A percentile compares a stretch with the other conserved stretches of the same genome.
Conservation (phyloP, 2,113 vertebrate genomes). For the Conger conger region DNA sequence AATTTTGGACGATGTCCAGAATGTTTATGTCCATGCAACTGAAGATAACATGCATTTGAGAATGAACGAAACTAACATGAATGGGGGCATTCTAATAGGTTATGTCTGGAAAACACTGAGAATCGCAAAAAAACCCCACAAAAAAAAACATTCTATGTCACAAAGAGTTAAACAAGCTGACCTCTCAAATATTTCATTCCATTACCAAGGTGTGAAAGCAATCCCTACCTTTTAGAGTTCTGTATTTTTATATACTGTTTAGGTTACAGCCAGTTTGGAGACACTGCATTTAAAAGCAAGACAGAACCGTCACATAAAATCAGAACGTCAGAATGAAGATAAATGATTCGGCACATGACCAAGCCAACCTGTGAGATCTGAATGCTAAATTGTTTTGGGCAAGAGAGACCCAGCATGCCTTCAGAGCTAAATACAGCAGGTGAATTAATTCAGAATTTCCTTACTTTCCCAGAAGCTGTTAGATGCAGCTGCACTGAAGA, state of each 20-base stretch:
- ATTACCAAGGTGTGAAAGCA: slow-evolving; percentile 56
- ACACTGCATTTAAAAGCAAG: slow-evolving; percentile 48
- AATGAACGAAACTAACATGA: too few relatives aligned
- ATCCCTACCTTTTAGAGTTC: slow-evolving; percentile 47
- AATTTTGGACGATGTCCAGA: too few relatives aligned
- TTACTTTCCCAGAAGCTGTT: neutral
- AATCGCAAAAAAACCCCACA: too few relatives aligned
- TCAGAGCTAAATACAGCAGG: slow-evolving; percentile 40
- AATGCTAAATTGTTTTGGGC: slow-evolving; percentile 45
- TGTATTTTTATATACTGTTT: slow-evolving; percentile 47
- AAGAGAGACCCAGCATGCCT: slow-evolving; percentile 25
- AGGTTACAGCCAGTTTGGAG: slow-evolving; percentile 46
- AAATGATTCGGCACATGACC: slow-evolving; percentile 54
- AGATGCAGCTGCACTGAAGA: neutral
- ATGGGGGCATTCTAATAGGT: too few relatives aligned
- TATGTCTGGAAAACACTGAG: too few relatives aligned
- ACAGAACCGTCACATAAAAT: slow-evolving; percentile 53
- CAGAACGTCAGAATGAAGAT: slow-evolving; percentile 67
- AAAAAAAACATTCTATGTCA: too few relatives aligned
- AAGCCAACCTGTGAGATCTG: slow-evolving; percentile 45
- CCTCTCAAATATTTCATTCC: slow-evolving; percentile 57
- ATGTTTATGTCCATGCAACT: too few relatives aligned
- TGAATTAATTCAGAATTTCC: neutral
- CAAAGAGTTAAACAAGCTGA: slow-evolving; percentile 47
- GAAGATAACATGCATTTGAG: too few relatives aligned